These are phyloP conservation scores for Cataglyphis albicans DNA, from an alignment of 2,888 invertebrate genomes.

Conservation along the genomic window DNA sequence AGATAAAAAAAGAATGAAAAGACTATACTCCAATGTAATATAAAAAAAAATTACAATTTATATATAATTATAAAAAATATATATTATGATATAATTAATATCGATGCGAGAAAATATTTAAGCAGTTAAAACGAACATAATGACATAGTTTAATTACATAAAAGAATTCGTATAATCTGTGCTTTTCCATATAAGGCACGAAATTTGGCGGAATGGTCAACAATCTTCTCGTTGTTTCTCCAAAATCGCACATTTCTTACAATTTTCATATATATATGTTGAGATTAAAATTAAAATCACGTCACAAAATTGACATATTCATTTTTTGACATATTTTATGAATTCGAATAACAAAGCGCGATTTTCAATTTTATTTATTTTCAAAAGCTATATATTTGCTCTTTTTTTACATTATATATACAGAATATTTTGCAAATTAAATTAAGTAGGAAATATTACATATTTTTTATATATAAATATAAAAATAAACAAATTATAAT, in stretches of 20 bases:
- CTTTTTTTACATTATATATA: neutral
- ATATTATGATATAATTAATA: neutral
- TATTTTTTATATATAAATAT: neutral
- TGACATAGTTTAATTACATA: conserved; percentile 85
- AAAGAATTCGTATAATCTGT: conserved; percentile 89
- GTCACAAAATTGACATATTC: neutral
- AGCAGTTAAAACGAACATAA: neutral
- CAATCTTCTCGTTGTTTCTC: conserved; percentile 66
- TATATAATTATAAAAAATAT: neutral
- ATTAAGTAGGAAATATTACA: neutral
- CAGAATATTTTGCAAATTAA: neutral
- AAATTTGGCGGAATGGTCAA: conserved; percentile 85
- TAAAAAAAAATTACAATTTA: neutral
- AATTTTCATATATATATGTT: neutral
- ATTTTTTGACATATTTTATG: conserved; percentile 12
- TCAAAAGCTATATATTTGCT: neutral
- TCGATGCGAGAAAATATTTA: neutral
- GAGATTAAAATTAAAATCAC: neutral
- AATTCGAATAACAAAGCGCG: neutral
- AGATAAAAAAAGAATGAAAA: neutral
- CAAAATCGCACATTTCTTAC: conserved; percentile 43
- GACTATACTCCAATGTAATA: neutral
- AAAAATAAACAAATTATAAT: neutral
- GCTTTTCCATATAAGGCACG: conserved; percentile 89
- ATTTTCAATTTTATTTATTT: conserved; percentile 23